Evolutionary conservation across 2,888 invertebrate species (phyloP).

Genomic region (Oligia strigilis): DNA sequence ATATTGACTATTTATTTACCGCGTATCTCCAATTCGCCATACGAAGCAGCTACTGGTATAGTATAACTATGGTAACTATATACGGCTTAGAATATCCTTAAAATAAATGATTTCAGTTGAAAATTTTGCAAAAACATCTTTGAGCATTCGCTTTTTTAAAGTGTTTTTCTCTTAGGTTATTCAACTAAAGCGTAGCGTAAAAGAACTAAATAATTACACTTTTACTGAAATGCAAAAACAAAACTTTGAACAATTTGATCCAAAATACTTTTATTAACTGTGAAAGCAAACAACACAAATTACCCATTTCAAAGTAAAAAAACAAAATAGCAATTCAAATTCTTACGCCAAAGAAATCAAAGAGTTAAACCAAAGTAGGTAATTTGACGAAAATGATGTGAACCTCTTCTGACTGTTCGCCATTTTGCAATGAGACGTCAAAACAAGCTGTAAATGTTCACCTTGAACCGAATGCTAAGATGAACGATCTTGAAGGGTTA

Average conservation of each 20-base stretch:
- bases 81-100: background rate
- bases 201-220: background rate
- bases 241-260: background rate
- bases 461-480: slow-evolving; percentile 41
- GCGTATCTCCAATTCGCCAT: background rate
- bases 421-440: slow-evolving; percentile 34
- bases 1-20: slow-evolving; percentile 38
- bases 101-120: background rate
- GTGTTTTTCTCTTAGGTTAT: background rate
- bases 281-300: slow-evolving; percentile 7
- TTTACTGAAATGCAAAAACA: background rate
- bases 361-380: background rate
- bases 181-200: background rate
- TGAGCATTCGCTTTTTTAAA: background rate
- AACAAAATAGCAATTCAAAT: slow-evolving; percentile 35
- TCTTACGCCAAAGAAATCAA: slow-evolving; percentile 25
- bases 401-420: slow-evolving; percentile 14
- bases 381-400: background rate
- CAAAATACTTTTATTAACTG: background rate
- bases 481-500: slow-evolving; percentile 33
- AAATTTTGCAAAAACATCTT: background rate
- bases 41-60: background rate
- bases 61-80: background rate
- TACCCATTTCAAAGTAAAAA: background rate
- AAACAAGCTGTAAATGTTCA: slow-evolving; percentile 27